Percentiles rank a stretch among this genome's conserved stretches.
Evolutionary conservation across 1,140 invertebrate species (phyloP).

Genomic region (Grapholita molesta): DNA sequence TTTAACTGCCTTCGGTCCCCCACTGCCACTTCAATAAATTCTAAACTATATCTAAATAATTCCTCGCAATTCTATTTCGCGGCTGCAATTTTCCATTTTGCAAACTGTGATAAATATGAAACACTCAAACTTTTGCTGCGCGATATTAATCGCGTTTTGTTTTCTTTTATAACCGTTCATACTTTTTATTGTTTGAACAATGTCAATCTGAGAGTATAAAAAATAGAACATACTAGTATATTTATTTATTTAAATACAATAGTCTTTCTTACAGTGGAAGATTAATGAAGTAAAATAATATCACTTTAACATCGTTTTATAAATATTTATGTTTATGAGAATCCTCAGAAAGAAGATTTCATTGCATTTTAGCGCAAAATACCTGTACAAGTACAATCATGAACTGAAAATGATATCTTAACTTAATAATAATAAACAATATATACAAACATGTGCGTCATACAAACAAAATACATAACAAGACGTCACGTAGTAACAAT

Average conservation of each 20-base stretch:
- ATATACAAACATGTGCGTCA: not conserved
- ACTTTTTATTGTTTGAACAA: not conserved
- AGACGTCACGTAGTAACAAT: not conserved
- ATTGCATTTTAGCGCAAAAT: too few relatives aligned
- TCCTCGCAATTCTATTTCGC: slow-evolving; percentile 33
- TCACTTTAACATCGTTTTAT: too few relatives aligned
- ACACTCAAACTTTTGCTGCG: not conserved
- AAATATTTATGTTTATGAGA: too few relatives aligned
- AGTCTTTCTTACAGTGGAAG: too few relatives aligned
- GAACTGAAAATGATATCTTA: too few relatives aligned
- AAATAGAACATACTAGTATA: too few relatives aligned
- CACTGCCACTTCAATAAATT: slow-evolving; percentile 69
- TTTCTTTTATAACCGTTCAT: not conserved
- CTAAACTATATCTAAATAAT: slow-evolving; percentile 48
- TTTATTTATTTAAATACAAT: too few relatives aligned
- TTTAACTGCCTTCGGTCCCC: slow-evolving; percentile 63
- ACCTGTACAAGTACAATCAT: too few relatives aligned
- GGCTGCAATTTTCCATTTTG: slow-evolving; percentile 13
- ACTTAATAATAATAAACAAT: not conserved
- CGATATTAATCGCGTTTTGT: not conserved
- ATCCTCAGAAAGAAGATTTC: too few relatives aligned
- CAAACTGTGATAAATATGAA: slow-evolving; percentile 2
- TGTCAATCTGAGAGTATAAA: too few relatives aligned
- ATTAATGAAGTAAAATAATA: too few relatives aligned
- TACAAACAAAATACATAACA: not conserved